Evolutionary conservation across 2,113 vertebrate genomes (phyloP).

Genomic region (Caranx ignobilis): DNA sequence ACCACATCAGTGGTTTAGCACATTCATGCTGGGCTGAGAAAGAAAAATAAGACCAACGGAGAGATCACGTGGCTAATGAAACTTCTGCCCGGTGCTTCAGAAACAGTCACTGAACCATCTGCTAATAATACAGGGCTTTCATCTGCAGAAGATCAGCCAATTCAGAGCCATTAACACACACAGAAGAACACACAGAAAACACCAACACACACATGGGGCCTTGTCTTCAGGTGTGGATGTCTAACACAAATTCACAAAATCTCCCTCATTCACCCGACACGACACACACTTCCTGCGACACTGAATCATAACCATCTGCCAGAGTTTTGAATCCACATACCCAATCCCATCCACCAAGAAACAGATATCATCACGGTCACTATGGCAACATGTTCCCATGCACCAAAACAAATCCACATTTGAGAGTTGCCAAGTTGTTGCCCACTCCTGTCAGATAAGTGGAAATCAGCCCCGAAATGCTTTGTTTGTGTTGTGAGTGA

Average conservation of each 20-base stretch:
- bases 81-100: constrained; percentile 38
- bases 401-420: constrained; percentile 46
- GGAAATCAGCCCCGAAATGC: constrained; percentile 38
- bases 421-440: constrained; percentile 15
- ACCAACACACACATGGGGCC: background rate
- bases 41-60: constrained; percentile 38
- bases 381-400: constrained; percentile 53
- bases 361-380: constrained; percentile 42
- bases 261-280: background rate
- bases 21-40: constrained; percentile 9
- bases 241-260: constrained; percentile 8
- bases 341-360: constrained; percentile 34
- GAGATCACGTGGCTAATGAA: constrained; percentile 50
- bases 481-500: constrained; percentile 46
- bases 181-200: background rate
- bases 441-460: constrained; percentile 26
- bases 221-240: constrained; percentile 1
- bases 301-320: constrained; percentile 54
- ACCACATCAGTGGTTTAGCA: constrained; percentile 38
- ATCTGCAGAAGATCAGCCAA: constrained; percentile 13
- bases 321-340: constrained; percentile 7
- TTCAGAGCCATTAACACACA: constrained; percentile 29
- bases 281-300: constrained; percentile 15
- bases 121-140: constrained; percentile 37
- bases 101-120: constrained; percentile 41